Evolutionary conservation across 1,140 invertebrate species (phyloP).

Genomic region (Harpegnathos saltator): DNA sequence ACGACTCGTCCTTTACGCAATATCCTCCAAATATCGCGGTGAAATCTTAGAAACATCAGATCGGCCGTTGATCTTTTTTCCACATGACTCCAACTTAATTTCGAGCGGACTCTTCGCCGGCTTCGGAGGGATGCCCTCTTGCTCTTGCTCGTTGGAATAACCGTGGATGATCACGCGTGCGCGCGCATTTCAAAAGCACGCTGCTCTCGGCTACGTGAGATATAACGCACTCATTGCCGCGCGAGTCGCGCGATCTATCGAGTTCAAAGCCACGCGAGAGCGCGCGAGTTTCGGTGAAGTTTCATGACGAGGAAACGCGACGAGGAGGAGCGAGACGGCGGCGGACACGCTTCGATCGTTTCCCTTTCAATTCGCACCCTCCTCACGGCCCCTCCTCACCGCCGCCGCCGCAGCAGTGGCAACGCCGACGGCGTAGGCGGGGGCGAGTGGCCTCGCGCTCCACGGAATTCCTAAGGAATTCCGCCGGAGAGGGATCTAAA

Average conservation of each 20-base stretch:
- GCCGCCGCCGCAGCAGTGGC: neutral
- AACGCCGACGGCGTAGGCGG: neutral
- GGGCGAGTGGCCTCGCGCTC: slow-evolving; percentile 32
- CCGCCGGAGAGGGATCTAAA: slow-evolving; percentile 79
- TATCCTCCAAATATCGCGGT: too few relatives aligned
- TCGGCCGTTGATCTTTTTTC: too few relatives aligned
- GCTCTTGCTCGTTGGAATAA: slow-evolving; percentile 56
- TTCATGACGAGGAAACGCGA: slow-evolving; percentile 3
- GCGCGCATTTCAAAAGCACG: slow-evolving; percentile 33
- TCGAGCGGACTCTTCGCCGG: too few relatives aligned
- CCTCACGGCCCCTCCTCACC: neutral
- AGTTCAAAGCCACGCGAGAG: neutral
- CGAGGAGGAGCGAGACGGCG: neutral
- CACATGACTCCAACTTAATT: too few relatives aligned
- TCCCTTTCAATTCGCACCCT: slow-evolving; percentile 72
- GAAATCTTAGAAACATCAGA: too few relatives aligned
- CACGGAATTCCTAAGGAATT: slow-evolving; percentile 82
- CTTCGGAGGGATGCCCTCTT: neutral
- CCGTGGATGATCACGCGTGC: slow-evolving; percentile 58
- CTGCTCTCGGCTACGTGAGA: slow-evolving; percentile 28
- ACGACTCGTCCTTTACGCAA: too few relatives aligned
- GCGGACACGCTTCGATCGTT: slow-evolving; percentile 40
- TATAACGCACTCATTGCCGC: slow-evolving; percentile 61
- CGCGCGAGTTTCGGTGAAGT: slow-evolving; percentile 41
- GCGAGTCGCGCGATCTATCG: slow-evolving; percentile 44